phyloP scores from a whole-genome alignment of 1,140 invertebrate species.

The Philopotamus ludificatus region DNA sequence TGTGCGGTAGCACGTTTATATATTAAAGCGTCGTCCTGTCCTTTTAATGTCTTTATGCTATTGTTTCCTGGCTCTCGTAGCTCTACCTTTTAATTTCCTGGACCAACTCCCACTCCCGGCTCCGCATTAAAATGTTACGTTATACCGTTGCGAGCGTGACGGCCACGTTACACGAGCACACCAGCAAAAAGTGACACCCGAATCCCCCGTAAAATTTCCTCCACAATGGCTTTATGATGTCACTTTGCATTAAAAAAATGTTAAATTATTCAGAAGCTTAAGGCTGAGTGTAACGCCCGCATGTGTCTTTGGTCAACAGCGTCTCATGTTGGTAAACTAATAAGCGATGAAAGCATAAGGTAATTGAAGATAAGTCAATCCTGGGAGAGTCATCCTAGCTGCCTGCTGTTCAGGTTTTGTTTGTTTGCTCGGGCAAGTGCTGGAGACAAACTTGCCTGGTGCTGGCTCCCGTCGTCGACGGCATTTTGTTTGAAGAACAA shows the following conservation, averaged over 20 bases:
- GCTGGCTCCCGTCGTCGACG: neutral
- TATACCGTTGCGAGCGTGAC: slow-evolving; percentile 36
- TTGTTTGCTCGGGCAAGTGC: neutral
- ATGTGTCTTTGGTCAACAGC: too few relatives aligned
- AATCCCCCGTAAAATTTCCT: too few relatives aligned
- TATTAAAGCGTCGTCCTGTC: neutral
- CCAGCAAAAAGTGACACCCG: too few relatives aligned
- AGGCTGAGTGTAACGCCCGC: too few relatives aligned
- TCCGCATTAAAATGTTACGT: slow-evolving; percentile 36
- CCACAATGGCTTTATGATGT: too few relatives aligned
- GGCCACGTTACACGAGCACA: slow-evolving; percentile 7
- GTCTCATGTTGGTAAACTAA: slow-evolving; percentile 16
- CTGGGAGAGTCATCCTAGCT: neutral
- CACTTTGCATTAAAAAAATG: too few relatives aligned
- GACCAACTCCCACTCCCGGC: slow-evolving; percentile 29
- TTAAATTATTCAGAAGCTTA: too few relatives aligned
- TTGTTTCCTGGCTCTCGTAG: slow-evolving; percentile 9
- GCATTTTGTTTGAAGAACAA: neutral
- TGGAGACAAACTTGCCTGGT: neutral
- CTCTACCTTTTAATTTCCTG: slow-evolving; percentile 37
- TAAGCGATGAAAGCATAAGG: slow-evolving; percentile 20
- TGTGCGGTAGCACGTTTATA: slow-evolving; percentile 14
- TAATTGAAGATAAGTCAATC: slow-evolving; percentile 18
- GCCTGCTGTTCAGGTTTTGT: neutral
- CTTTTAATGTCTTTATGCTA: slow-evolving; percentile 29